Evolutionary conservation across 2,113 vertebrate genomes (phyloP).

Genomic region (Colistium nudipinnis): DNA sequence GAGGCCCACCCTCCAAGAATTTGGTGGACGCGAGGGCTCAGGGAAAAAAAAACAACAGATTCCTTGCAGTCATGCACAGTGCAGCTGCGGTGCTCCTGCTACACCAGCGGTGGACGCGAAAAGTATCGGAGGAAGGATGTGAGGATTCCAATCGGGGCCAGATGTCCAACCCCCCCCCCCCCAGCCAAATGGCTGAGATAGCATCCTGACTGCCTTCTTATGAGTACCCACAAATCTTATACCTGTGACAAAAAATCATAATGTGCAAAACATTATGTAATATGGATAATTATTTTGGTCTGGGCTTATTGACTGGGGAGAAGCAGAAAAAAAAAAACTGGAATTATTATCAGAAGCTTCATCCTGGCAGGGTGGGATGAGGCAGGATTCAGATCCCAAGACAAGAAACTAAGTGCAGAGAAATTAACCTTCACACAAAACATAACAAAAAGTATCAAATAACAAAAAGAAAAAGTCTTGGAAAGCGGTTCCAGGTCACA

Average conservation of each 20-base stretch:
- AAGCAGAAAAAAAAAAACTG: neutral
- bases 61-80: constrained; percentile 60
- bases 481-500: no score
- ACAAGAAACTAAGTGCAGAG: no score
- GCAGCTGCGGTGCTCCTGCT: constrained; percentile 59
- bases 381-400: no score
- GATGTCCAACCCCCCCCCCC: constrained; percentile 37
- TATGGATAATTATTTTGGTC: constrained; percentile 48
- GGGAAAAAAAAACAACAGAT: constrained; percentile 68
- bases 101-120: constrained; percentile 46
- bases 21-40: constrained; percentile 35
- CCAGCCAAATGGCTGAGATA: constrained; percentile 9
- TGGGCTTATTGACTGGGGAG: constrained; percentile 42
- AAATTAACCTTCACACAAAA: no score
- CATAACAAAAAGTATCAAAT: no score
- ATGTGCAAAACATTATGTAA: constrained; percentile 42
- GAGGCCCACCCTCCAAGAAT: constrained; percentile 59
- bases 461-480: no score
- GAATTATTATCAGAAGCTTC: neutral
- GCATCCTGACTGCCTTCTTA: constrained; percentile 41
- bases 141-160: constrained; percentile 50
- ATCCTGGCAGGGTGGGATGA: constrained; percentile 19
- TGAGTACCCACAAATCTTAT: constrained; percentile 28
- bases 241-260: constrained; percentile 38
- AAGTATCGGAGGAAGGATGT: constrained; percentile 49